These are phyloP conservation scores for Lasioglossum baleicum DNA, from an alignment of 1,140 invertebrate species.

Conservation along the genomic window DNA sequence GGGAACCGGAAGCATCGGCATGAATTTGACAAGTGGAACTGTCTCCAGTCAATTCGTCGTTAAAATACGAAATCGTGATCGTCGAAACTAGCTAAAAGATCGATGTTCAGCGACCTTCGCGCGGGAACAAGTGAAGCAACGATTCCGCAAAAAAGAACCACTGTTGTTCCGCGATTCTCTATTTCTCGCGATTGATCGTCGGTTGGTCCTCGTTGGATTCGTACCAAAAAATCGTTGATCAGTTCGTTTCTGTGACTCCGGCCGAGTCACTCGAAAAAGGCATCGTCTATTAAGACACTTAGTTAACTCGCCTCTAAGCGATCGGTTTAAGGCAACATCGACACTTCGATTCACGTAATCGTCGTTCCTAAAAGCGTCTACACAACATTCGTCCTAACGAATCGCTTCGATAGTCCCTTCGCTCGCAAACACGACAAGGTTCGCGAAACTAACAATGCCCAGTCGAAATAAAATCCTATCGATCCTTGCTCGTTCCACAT, in stretches of 20 bases:
- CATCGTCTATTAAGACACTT: constrained; percentile 63
- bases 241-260: constrained; percentile 29
- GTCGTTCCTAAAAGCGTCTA: constrained; percentile 5
- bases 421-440: background rate
- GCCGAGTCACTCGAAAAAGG: constrained; percentile 50
- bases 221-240: constrained; percentile 24
- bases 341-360: constrained; percentile 18
- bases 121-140: background rate
- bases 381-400: constrained; percentile 8
- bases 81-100: background rate
- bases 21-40: too few relatives aligned
- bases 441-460: constrained; percentile 6
- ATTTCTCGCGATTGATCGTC: constrained; percentile 14
- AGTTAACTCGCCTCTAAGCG: constrained; percentile 32
- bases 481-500: background rate
- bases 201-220: constrained; percentile 27
- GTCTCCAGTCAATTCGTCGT: background rate
- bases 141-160: background rate
- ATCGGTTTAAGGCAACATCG: constrained; percentile 60
- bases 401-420: background rate
- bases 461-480: constrained; percentile 1
- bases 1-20: too few relatives aligned
- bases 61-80: background rate
- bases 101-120: background rate
- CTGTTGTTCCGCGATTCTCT: background rate